A percentile compares a stretch with the other conserved stretches of the same genome.
These are phyloP conservation scores for Ophraella communa DNA, from an alignment of 2,888 invertebrate species.

Conservation along the genomic window DNA sequence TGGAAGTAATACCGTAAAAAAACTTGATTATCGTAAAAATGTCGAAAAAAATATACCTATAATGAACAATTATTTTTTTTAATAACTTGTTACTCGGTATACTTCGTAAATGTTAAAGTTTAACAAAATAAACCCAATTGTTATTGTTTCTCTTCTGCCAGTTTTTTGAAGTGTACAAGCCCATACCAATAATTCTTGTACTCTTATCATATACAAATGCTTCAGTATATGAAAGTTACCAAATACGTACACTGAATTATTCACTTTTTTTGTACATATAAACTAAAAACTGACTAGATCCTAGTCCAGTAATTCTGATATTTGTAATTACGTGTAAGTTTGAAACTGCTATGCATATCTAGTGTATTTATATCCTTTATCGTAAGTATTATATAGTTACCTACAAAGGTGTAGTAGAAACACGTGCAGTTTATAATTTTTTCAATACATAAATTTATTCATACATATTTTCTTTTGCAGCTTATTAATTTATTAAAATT, in stretches of 20 bases:
- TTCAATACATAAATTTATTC: neutral
- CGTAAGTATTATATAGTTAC: constrained; percentile 45
- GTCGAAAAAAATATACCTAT: neutral
- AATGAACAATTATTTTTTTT: neutral
- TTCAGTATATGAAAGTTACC: constrained; percentile 60
- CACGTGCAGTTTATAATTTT: neutral
- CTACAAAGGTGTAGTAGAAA: neutral
- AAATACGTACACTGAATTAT: constrained; percentile 59
- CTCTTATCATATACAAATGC: constrained; percentile 43
- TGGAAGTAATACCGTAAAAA: neutral
- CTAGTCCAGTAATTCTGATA: constrained; percentile 57
- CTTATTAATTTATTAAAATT: no score
- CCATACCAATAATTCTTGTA: constrained; percentile 26
- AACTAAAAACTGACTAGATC: constrained; percentile 56
- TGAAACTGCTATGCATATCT: constrained; percentile 51
- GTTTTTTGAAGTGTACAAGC: constrained; percentile 33
- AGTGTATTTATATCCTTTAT: constrained; percentile 53
- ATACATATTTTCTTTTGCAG: no score
- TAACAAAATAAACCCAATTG: neutral
- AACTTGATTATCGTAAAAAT: neutral
- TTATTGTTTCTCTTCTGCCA: constrained; percentile 22
- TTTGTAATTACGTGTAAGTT: constrained; percentile 51
- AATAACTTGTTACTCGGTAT: neutral
- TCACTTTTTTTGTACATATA: constrained; percentile 53
- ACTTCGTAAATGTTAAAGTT: neutral